Conservation (phyloP, 2,797 vertebrate genomes). For the Epinephelus coioides region DNA sequence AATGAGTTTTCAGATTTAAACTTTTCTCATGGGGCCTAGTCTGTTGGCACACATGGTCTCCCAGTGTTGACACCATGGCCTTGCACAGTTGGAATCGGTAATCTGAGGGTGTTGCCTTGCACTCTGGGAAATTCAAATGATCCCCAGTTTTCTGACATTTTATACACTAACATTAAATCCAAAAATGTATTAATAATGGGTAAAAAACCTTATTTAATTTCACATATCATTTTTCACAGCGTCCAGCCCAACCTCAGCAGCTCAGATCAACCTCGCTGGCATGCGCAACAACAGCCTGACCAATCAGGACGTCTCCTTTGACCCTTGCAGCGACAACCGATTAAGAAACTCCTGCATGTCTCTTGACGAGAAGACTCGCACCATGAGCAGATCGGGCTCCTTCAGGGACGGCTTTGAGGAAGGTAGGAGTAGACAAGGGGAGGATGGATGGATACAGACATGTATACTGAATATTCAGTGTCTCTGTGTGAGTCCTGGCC, state of each 20-base stretch:
- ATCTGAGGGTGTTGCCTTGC: too few relatives aligned
- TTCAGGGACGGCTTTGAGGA: slow-evolving; percentile 98
- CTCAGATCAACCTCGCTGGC: slow-evolving; percentile 92
- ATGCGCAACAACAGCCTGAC: slow-evolving; percentile 94
- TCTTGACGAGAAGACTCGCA: slow-evolving; percentile 94
- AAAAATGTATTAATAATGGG: too few relatives aligned
- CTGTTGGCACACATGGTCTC: too few relatives aligned
- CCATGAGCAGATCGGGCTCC: slow-evolving; percentile 97
- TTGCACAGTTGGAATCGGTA: background rate
- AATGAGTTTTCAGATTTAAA: too few relatives aligned
- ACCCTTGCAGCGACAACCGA: slow-evolving; percentile 90
- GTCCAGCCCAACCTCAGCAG: slow-evolving; percentile 91
- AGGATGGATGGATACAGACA: background rate
- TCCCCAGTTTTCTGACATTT: background rate
- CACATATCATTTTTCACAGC: slow-evolving; percentile 75
- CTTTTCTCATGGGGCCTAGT: too few relatives aligned
- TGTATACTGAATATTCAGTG: background rate
- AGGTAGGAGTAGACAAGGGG: slow-evolving; percentile 85
- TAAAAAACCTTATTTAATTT: background rate
- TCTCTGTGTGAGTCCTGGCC: slow-evolving; percentile 15
- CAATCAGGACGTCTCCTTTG: slow-evolving; percentile 90
- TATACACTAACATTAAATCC: background rate
- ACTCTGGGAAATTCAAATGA: too few relatives aligned
- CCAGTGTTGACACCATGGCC: too few relatives aligned
- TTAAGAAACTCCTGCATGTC: slow-evolving; percentile 98